Percentiles rank a stretch among this genome's conserved stretches.
These are phyloP conservation scores for Lamprologus sp. DNA, from an alignment of 2,113 vertebrate species.

Conservation along the genomic window DNA sequence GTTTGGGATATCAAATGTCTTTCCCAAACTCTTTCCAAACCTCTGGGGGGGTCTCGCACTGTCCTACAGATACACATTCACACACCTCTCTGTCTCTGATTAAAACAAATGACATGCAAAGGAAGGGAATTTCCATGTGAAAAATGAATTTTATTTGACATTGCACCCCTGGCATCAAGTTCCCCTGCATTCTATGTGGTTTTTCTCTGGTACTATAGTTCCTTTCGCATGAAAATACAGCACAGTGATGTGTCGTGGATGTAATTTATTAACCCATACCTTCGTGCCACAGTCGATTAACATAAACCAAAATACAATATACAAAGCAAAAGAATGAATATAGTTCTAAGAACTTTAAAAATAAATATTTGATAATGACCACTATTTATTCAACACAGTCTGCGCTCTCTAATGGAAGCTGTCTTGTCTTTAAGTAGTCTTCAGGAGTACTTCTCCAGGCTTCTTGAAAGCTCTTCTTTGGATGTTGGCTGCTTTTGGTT, in stretches of 20 bases:
- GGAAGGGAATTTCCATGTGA: neutral
- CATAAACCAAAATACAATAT: neutral
- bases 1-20: constrained; percentile 50
- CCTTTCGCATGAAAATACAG: neutral
- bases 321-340: neutral
- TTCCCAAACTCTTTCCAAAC: constrained; percentile 4
- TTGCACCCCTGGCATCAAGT: accelerated
- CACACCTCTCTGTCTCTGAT: neutral
- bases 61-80: neutral
- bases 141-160: neutral
- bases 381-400: neutral
- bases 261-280: neutral
- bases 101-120: neutral
- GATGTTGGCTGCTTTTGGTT: neutral
- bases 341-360: neutral
- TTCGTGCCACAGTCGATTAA: accelerated
- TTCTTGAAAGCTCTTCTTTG: neutral
- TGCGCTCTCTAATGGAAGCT: neutral
- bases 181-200: neutral
- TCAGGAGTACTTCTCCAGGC: neutral
- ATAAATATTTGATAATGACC: neutral
- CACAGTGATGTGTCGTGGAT: neutral
- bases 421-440: neutral
- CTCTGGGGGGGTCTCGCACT: neutral
- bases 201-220: neutral